phyloP scores from a whole-genome alignment of 2,888 invertebrate species.

The Leptopterna dolabrata region DNA sequence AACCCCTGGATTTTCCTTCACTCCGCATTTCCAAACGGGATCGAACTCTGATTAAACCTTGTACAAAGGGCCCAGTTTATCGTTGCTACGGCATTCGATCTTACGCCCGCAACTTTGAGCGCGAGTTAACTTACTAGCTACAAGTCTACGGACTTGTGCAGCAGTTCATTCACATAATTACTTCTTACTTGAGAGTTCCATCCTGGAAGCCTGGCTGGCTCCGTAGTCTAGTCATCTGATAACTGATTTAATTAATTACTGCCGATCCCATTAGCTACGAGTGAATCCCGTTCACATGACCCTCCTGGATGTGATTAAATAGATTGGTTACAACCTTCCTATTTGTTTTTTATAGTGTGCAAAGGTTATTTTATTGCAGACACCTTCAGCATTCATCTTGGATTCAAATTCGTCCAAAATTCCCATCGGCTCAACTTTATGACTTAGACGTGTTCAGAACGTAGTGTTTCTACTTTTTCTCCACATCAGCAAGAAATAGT shows the following conservation, averaged over 20 bases:
- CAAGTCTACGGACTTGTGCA: not conserved
- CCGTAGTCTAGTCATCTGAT: not conserved
- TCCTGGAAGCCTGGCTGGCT: not conserved
- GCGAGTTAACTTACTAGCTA: not conserved
- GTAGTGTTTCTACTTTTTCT: too few species aligned
- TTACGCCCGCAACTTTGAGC: conserved; percentile 16
- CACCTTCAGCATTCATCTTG: too few species aligned
- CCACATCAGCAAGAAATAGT: too few species aligned
- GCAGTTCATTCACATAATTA: conserved; percentile 34
- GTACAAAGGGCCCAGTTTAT: not conserved
- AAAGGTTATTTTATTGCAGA: too few species aligned
- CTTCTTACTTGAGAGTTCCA: not conserved
- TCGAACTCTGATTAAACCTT: conserved; percentile 34
- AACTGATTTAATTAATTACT: not conserved
- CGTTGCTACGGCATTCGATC: not conserved
- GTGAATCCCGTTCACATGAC: too few species aligned
- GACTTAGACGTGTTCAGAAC: too few species aligned
- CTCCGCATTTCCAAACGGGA: not conserved
- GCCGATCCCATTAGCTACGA: not conserved
- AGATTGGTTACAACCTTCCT: too few species aligned
- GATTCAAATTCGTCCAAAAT: too few species aligned
- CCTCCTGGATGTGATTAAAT: too few species aligned
- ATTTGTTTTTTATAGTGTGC: too few species aligned
- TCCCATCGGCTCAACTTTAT: too few species aligned
- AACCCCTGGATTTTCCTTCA: not conserved